A percentile compares a stretch with the other conserved stretches of the same genome.
These are phyloP conservation scores for Brachyhypopomus gauderio DNA, from an alignment of 2,113 vertebrate species.

Conservation along the genomic window DNA sequence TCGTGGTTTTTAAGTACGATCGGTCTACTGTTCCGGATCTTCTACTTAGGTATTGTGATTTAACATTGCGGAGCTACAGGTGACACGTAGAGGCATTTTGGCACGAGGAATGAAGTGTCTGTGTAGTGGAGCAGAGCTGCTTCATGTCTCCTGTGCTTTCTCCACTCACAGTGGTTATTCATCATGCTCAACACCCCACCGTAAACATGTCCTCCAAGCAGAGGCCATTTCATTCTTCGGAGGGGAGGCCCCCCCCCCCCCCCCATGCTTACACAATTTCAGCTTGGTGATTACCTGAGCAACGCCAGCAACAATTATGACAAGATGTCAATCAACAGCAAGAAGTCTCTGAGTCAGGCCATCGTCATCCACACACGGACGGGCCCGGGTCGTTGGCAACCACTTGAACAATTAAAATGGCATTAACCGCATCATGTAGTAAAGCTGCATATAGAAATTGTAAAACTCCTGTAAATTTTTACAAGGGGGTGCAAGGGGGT, in stretches of 20 bases:
- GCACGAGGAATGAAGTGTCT: conserved; percentile 34
- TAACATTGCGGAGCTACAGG: conserved; percentile 17
- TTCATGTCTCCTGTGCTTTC: conserved; percentile 31
- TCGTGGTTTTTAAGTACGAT: background rate
- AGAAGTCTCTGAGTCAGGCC: background rate
- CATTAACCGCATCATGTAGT: conserved; percentile 61
- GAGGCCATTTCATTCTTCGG: conserved; percentile 25
- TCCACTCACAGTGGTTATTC: conserved; percentile 39
- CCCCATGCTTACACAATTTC: conserved; percentile 17
- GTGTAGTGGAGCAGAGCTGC: conserved; percentile 1
- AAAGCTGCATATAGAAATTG: conserved; percentile 1
- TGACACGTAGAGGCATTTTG: conserved; percentile 4
- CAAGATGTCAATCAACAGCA: conserved; percentile 31
- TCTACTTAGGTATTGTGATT: background rate
- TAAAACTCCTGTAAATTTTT: conserved; percentile 2
- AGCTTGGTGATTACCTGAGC: conserved; percentile 33
- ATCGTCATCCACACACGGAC: conserved; percentile 5
- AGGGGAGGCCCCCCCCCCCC: conserved; percentile 24
- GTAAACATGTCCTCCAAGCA: conserved; percentile 36
- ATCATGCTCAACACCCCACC: conserved; percentile 28
- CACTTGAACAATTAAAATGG: conserved; percentile 62
- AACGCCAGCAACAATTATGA: conserved; percentile 19
- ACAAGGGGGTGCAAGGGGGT: background rate
- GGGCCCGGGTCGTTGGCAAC: conserved; percentile 57
- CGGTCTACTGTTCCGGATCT: background rate